Evolutionary conservation across 2,113 vertebrate species (phyloP), one percentile per base, ranked within the genome.

Genomic region (Coptodon bakossiorum): DNA sequence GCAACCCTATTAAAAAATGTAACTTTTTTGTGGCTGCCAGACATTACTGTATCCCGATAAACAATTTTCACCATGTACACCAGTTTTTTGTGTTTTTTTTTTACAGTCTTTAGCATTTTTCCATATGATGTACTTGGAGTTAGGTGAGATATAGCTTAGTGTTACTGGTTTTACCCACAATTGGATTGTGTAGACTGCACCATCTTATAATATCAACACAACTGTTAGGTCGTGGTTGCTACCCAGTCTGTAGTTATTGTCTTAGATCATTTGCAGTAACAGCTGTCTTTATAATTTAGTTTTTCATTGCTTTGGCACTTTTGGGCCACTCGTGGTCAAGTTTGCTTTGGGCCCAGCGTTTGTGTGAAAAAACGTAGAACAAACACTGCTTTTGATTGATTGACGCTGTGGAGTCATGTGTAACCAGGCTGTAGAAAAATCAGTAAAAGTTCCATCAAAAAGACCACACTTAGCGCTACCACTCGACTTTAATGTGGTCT

Each of bases 391-490:
- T 91, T 84, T 92, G 95, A 95, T 87, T 95, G 94, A 95, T 92
- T 91, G 94, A 94, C 83, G 52, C 85, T 83, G 81, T 5, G 31
- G 82, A 91, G 84, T 88, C 82, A 52, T 88, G 90, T 84, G 89
- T 34, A 48, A 92, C 86, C 83, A 86, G 88, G 63, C 73, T 90
- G 88, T 84, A 92, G 68, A 88, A 91, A 93, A 89, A 85, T 82
- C 90, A 90, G 93, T 84, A 53, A 85, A 92, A 87, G 92, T 93
- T 96, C 93, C 94, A 94, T 92, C 86, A 88, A 90, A 91, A 80
- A 92, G 94, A 94, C 94, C 95, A 94, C 94, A 95, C 94, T 95
- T 92, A 86, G 93, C 13, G 94, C 94, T 92, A 92, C 94, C 31
- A 89, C 93, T 84, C 31, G 11, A 50, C 94, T 95, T 95, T 95